These are phyloP conservation scores for Halichoeres trimaculatus DNA, from an alignment of 2,113 vertebrate species.

Conservation along the genomic window DNA sequence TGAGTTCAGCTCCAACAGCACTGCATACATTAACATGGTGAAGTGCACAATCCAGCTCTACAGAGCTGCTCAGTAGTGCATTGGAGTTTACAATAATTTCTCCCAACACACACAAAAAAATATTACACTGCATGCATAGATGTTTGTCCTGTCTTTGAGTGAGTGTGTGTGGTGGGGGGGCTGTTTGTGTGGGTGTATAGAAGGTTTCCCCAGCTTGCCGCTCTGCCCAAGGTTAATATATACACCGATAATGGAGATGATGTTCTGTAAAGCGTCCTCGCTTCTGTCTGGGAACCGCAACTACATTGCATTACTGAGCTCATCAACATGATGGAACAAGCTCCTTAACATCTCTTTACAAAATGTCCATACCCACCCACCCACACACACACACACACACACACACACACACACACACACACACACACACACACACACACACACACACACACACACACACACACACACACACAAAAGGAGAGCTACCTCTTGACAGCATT, in stretches of 20 bases:
- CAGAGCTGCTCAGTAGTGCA: neutral
- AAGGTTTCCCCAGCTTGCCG: slow-evolving; percentile 33
- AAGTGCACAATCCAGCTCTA: neutral
- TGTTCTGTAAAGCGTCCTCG: slow-evolving; percentile 65
- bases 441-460: slow-evolving; percentile 7
- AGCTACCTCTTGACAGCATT: slow-evolving; percentile 43
- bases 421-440: slow-evolving; percentile 22
- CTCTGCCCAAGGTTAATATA: slow-evolving; percentile 78
- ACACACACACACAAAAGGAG: slow-evolving; percentile 11
- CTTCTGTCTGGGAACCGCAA: slow-evolving; percentile 54
- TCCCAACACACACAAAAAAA: slow-evolving; percentile 14
- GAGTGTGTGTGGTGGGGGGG: slow-evolving; percentile 12
- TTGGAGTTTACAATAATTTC: slow-evolving; percentile 8
- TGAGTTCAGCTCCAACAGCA: neutral
- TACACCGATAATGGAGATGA: slow-evolving; percentile 77
- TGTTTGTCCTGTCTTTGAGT: slow-evolving; percentile 25
- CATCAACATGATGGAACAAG: slow-evolving; percentile 76
- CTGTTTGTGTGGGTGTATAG: slow-evolving; percentile 4
- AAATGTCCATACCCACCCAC: slow-evolving; percentile 7
- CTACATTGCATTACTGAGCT: slow-evolving; percentile 74
- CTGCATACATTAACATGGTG: neutral
- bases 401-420: neutral
- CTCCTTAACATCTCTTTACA: slow-evolving; percentile 74
- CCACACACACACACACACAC: slow-evolving; percentile 11
- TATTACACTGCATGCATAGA: neutral